These are phyloP conservation scores for Crocodylus rhombifer DNA, from an alignment of 2,797 vertebrate genomes.

Conservation along the genomic window DNA sequence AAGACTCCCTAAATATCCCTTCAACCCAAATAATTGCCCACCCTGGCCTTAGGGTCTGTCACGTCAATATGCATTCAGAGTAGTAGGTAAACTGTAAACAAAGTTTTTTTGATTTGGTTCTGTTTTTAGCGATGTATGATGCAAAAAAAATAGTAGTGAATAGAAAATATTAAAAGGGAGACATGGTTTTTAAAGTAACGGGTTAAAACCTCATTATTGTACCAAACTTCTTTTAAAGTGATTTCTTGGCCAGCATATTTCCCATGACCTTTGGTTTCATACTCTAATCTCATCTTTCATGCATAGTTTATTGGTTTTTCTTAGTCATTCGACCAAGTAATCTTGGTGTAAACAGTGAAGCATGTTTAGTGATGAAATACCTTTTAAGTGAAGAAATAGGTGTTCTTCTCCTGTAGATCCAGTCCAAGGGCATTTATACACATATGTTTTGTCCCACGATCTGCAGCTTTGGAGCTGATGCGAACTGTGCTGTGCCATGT, in stretches of 20 bases:
- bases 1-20: too few species aligned
- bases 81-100: background rate
- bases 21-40: too few species aligned
- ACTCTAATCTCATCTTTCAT: slow-evolving; percentile 73
- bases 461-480: too few species aligned
- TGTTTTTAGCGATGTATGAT: background rate
- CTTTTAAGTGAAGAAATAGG: rapidly evolving
- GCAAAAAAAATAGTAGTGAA: background rate
- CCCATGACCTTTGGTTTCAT: slow-evolving; percentile 45
- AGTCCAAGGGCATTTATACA: background rate
- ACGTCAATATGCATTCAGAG: background rate
- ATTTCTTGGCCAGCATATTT: slow-evolving; percentile 67
- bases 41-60: too few species aligned
- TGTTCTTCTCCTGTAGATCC: slow-evolving; percentile 53
- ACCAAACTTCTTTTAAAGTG: slow-evolving; percentile 8
- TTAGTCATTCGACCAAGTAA: slow-evolving; percentile 60
- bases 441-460: too few species aligned
- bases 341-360: slow-evolving; percentile 49
- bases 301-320: slow-evolving; percentile 64
- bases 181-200: background rate
- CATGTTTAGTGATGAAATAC: slow-evolving; percentile 3
- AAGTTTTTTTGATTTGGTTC: background rate
- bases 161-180: background rate
- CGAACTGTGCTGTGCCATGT: too few species aligned
- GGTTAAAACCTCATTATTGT: background rate